Conservation (phyloP, 2,797 vertebrate species). For the Anabacerthia variegaticeps region DNA sequence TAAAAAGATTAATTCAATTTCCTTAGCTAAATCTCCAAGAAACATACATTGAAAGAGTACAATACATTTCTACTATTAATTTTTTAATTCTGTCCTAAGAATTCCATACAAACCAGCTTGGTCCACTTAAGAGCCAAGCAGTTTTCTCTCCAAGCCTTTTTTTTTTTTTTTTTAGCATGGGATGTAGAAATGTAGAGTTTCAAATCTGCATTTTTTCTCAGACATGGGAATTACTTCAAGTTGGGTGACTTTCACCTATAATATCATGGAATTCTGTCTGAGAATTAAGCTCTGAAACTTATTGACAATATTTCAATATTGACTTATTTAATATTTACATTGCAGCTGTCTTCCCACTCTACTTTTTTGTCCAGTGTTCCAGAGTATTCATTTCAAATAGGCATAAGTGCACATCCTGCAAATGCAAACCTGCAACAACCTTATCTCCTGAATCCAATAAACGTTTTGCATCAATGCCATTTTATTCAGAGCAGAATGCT, state of each 20-base stretch:
- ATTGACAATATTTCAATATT: neutral
- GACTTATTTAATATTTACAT: neutral
- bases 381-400: neutral
- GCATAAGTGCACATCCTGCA: neutral
- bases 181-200: neutral
- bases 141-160: neutral
- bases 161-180: neutral
- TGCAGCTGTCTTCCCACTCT: neutral
- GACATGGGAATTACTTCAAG: neutral
- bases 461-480: neutral
- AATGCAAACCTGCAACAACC: neutral
- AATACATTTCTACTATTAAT: neutral
- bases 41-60: neutral
- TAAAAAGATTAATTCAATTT: neutral
- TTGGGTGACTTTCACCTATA: neutral
- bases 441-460: neutral
- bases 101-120: neutral
- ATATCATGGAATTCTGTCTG: neutral
- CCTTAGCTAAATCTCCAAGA: neutral
- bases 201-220: neutral
- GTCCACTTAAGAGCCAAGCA: neutral
- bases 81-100: neutral
- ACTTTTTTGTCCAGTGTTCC: neutral
- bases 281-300: neutral
- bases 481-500: neutral